Conservation (phyloP, 2,888 invertebrate genomes). For the Epirrhoe tristata region DNA sequence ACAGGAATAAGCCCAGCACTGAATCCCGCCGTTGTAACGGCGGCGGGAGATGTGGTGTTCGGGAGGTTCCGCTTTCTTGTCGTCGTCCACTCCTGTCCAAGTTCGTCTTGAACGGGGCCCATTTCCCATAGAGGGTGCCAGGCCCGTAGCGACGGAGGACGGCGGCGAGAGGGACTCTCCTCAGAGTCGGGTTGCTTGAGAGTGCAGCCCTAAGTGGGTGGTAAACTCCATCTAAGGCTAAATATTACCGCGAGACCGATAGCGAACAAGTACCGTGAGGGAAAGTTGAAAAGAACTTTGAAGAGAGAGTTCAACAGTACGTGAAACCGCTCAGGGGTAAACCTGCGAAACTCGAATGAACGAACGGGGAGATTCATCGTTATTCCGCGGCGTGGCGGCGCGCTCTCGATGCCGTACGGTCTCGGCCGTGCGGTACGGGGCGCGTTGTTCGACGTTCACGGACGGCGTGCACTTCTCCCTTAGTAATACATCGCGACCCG, state of each 20-base stretch:
- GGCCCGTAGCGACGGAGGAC: slow-evolving; percentile 75
- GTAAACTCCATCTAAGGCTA: slow-evolving; percentile 86
- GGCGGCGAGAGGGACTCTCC: slow-evolving; percentile 57
- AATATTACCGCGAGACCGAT: slow-evolving; percentile 88
- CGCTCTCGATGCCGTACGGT: slow-evolving; percentile 46
- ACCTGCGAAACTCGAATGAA: slow-evolving; percentile 85
- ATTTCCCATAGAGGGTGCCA: slow-evolving; percentile 81
- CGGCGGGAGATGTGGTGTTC: slow-evolving; percentile 71
- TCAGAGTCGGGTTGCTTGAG: slow-evolving; percentile 85
- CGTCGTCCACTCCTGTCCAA: slow-evolving; percentile 51
- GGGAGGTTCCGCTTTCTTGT: slow-evolving; percentile 70
- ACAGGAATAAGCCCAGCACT: not conserved
- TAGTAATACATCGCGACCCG: slow-evolving; percentile 60
- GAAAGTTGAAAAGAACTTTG: slow-evolving; percentile 90
- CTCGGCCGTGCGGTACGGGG: not conserved
- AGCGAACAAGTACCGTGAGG: slow-evolving; percentile 89
- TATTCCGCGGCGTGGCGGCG: slow-evolving; percentile 46
- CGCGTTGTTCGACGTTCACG: not conserved
- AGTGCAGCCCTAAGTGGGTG: slow-evolving; percentile 87
- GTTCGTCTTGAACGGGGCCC: slow-evolving; percentile 76
- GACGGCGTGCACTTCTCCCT: slow-evolving; percentile 47
- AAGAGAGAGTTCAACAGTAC: slow-evolving; percentile 84
- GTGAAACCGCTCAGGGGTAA: slow-evolving; percentile 83
- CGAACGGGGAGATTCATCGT: slow-evolving; percentile 72
- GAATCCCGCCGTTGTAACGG: no score